Conservation (phyloP, 2,888 invertebrate species). For the Drosophila suboccidentalis region DNA sequence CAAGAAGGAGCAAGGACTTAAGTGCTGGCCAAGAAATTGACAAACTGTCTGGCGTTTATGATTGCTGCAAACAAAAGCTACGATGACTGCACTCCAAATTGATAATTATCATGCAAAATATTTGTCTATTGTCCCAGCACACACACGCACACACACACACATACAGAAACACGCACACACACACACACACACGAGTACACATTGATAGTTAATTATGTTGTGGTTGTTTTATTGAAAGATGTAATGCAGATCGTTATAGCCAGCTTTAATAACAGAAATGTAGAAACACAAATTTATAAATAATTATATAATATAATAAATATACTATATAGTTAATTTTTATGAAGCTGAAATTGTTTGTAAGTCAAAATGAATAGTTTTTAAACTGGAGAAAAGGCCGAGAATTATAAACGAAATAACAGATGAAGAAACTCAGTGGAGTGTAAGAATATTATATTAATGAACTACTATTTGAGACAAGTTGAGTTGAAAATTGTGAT, state of each 20-base stretch:
- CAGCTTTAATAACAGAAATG: not conserved
- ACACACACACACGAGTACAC: not conserved
- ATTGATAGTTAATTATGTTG: slow-evolving; percentile 31
- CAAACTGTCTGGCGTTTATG: slow-evolving; percentile 68
- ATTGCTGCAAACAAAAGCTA: slow-evolving; percentile 78
- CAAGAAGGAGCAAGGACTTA: slow-evolving; percentile 2
- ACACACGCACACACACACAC: slow-evolving; percentile 8
- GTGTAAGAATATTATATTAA: not conserved
- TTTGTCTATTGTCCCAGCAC: slow-evolving; percentile 52
- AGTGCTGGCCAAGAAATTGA: slow-evolving; percentile 18
- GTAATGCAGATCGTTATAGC: not conserved
- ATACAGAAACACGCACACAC: not conserved
- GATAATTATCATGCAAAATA: slow-evolving; percentile 76
- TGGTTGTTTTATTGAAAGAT: not conserved
- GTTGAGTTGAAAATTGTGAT: not conserved
- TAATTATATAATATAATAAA: no score
- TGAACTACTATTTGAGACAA: not conserved
- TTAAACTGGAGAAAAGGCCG: no score
- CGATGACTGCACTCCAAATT: slow-evolving; percentile 77
- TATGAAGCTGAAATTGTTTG: no score
- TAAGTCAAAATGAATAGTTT: not conserved
- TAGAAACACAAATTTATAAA: not conserved
- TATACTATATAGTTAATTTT: no score
- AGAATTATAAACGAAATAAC: no score
- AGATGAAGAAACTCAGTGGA: not conserved